Evolutionary conservation across 2,888 invertebrate genomes (phyloP), one percentile per base, ranked within the genome.

Genomic region (Taenaris catops): DNA sequence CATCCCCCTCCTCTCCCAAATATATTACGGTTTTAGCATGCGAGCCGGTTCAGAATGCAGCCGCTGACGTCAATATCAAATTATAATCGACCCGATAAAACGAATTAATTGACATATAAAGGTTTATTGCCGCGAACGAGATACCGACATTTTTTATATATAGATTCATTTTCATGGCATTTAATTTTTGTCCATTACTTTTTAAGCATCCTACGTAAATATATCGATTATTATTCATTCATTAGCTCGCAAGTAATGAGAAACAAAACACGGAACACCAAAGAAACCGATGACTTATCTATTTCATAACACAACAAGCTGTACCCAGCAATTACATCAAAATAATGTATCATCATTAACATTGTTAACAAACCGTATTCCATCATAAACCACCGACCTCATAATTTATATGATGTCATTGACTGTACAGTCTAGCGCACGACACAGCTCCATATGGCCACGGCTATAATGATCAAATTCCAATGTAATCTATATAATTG

Each of bases 401-500:
- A 44, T n/a, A 44, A 44, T 31, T 34, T 39, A 37, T 40, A 44
- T 37, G 37, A 43, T 40, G 43, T 44, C 43, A 44, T 40, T 44
- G 43, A 40, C 43, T 34, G 40, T 37, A 44, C 37, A 28, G 21
- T 11, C 10, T 5, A 14, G 17, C 16, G 23, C 29, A 8, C 6
- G 21, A 14, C 2, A 7, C n/a, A 11, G 7, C 1, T n/a, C 26
- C 33, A 16, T 33, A 19, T 28, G 17, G 8, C 8, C 7, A 21
- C 10, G 14, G 4, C 2, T 12, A 25, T 33, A 41, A 24, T 16
- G 25, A 14, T 29, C 7, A 32, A 12, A 33, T 18, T 38, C 17
- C 16, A 14, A 8, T 21, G 18, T 9, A 20, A 2, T 8, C 27
- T 25, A 29, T 7, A 8, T 18, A 8, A 14, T 19, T 35, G 16